Evolutionary conservation across 2,888 invertebrate genomes (phyloP).

Genomic region (Dione vanillae): DNA sequence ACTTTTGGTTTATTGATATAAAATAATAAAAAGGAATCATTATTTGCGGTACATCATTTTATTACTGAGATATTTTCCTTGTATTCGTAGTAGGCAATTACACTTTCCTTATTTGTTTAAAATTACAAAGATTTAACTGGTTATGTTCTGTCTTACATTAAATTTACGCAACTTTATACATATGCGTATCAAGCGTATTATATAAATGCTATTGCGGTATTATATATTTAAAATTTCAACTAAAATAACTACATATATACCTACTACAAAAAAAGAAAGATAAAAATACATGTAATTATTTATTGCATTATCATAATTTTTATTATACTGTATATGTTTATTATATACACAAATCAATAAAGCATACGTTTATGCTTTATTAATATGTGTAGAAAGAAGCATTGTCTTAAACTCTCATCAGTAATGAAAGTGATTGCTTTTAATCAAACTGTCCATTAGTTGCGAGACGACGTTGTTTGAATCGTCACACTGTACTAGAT

Average conservation of each 20-base stretch:
- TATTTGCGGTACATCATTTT: not conserved
- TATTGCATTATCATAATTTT: too few relatives aligned
- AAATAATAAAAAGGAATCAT: not conserved
- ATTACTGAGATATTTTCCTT: not conserved
- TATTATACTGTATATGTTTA: too few relatives aligned
- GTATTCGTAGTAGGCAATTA: not conserved
- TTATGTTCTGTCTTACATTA: not conserved
- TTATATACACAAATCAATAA: too few relatives aligned
- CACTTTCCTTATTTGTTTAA: conserved; percentile 4
- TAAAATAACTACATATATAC: too few relatives aligned
- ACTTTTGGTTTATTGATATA: not conserved
- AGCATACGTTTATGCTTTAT: not conserved
- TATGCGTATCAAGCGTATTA: not conserved
- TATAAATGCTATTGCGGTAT: not conserved
- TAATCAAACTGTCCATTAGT: not conserved
- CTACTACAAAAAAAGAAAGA: too few relatives aligned
- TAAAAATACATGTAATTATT: too few relatives aligned
- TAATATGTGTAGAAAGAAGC: not conserved
- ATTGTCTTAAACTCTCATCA: not conserved
- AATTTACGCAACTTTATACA: not conserved
- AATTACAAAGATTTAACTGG: not conserved
- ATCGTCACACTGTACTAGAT: not conserved
- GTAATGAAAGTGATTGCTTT: not conserved
- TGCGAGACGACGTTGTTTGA: not conserved
- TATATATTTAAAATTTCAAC: not conserved